Percentiles rank a stretch among this genome's conserved stretches.
Evolutionary conservation across 2,113 vertebrate genomes (phyloP).

Genomic region (Oryzias melastigma): DNA sequence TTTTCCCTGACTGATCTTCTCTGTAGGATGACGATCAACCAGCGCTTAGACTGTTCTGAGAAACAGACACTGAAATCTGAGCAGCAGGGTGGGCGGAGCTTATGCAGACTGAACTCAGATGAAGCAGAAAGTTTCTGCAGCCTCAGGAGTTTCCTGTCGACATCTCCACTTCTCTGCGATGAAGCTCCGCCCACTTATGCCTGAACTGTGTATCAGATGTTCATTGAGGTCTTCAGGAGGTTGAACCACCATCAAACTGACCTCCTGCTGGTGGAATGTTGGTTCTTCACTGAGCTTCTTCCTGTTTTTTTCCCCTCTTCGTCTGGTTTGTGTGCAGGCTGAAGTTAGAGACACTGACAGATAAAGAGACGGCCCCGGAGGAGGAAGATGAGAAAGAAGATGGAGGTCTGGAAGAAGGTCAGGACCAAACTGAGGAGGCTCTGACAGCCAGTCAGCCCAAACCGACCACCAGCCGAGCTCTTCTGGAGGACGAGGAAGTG

Average conservation of each 20-base stretch:
- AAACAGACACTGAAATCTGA: not conserved
- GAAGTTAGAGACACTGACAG: conserved; percentile 84
- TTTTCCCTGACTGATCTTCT: not conserved
- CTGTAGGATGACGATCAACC: not conserved
- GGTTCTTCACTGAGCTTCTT: not conserved
- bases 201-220: no score
- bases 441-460: not conserved
- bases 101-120: no score
- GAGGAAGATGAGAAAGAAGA: not conserved
- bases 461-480: not conserved
- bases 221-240: no score
- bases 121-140: no score
- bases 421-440: not conserved
- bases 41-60: no score
- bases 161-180: no score
- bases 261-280: not conserved
- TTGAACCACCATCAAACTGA: no score
- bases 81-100: no score
- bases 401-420: not conserved
- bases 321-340: conserved; percentile 67
- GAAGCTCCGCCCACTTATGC: no score
- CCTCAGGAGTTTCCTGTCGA: no score
- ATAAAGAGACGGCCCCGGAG: conserved; percentile 80
- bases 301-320: no score
- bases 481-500: not conserved